Evolutionary conservation across 2,113 vertebrate genomes (phyloP), one percentile per base, ranked within the genome.

Genomic region (Plecturocebus donacophilus): DNA sequence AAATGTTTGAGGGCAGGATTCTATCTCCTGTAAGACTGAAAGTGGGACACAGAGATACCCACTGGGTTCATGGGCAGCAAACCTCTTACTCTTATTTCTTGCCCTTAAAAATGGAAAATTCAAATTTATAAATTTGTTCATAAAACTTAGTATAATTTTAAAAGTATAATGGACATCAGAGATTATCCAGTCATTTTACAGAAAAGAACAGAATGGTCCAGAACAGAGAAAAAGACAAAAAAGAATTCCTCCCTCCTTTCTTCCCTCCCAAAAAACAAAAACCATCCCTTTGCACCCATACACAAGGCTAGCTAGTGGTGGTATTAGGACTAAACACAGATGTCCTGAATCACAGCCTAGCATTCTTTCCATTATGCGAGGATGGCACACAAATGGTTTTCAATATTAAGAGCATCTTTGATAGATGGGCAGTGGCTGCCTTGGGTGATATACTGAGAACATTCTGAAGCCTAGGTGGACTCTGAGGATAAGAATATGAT

Each of bases 211-310:
- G 47, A 68, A 85, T 73, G 8, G 20, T 38, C 25, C 14, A 38
- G 70, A 91, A 84, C 20, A 71, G 66, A n/a, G 25, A 35, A 70
- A 58, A 84, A 71, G 19, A 91, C 2, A n/a, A 21, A 54, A 40
- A 23, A 79, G 3, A 47, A 56, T 32, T 64, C 61, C 6, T 17
- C 66, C 66, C 32, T n/a, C 32, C 61, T 5, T 17, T 6, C 66
- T 16, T 68, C 66, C 66, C 66, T 35, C 16, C 30, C 32, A n/a
- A 68, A 19, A 93, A 58, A 58, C 45, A 45, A 42, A 81, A n/a
- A 20, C 40, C 8, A 3, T 3, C 3, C 21, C 30, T 14, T 27
- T 2, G 4, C 23, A n/a, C 25, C 13, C 19, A 30, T 14, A 32
- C 6, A 45, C 23, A 52, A 40, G 73, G 27, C 14, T 4, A 80